These are phyloP conservation scores for Oncorhynchus mykiss DNA, from an alignment of 2,113 vertebrate species.

Conservation along the genomic window DNA sequence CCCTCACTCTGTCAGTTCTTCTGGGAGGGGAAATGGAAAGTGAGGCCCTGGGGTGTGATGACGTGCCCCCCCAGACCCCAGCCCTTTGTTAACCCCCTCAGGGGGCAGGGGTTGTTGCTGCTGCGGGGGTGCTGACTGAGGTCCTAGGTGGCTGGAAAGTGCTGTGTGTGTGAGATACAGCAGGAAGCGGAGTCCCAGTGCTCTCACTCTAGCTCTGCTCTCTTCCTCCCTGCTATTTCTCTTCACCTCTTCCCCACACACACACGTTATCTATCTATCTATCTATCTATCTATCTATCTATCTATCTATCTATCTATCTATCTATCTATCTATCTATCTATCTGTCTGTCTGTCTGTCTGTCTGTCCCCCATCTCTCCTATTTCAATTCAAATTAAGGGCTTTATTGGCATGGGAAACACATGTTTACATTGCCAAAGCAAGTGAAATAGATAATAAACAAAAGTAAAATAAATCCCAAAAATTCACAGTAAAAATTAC, in stretches of 20 bases:
- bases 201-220: constrained; percentile 29
- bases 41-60: constrained; percentile 54
- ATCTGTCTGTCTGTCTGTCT: no score
- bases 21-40: constrained; percentile 61
- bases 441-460: no score
- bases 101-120: constrained; percentile 17
- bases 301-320: no score
- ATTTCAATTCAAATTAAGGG: no score
- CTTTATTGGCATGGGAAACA: no score
- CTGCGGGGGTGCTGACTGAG: constrained; percentile 72
- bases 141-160: constrained; percentile 76
- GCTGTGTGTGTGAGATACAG: constrained; percentile 77
- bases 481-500: no score
- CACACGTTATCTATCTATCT: no score
- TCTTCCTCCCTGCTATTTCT: constrained; percentile 7
- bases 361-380: no score
- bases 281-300: no score
- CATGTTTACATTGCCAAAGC: no score
- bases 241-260: constrained; percentile 7
- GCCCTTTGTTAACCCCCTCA: background rate
- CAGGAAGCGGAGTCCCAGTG: constrained; percentile 74
- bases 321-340: no score
- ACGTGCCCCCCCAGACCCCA: constrained; percentile 53
- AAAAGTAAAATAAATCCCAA: no score
- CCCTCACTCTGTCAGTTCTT: constrained; percentile 40